A percentile compares a stretch with the other conserved stretches of the same genome.
Evolutionary conservation across 35 echinoderm and acorn worm genomes (phyloP).

Genomic region (Diadema setosum): DNA sequence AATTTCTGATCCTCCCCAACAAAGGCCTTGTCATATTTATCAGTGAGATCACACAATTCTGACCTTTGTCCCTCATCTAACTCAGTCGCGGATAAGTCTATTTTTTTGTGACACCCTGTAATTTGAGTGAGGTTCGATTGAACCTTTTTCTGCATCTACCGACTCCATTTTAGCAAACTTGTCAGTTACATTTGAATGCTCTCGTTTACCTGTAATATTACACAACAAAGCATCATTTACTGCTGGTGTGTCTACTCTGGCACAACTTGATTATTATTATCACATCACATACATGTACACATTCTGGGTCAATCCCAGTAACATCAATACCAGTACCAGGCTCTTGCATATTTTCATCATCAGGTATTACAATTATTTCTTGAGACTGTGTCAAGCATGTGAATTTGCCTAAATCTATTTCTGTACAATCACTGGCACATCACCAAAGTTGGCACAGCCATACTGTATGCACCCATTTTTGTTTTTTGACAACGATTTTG

Average conservation of each 20-base stretch:
- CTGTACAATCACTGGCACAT: background rate
- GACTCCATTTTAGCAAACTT: background rate
- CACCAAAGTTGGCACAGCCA: conserved; percentile 24
- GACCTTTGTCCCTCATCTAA: background rate
- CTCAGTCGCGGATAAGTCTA: background rate
- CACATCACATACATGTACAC: background rate
- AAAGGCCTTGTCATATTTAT: background rate
- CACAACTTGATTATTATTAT: background rate
- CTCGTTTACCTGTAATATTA: background rate
- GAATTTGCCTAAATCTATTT: background rate
- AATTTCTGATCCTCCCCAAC: background rate
- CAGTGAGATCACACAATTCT: background rate
- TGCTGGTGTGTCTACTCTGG: background rate
- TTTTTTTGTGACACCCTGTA: background rate
- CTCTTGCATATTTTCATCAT: background rate
- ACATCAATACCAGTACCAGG: background rate
- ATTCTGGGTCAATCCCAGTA: background rate
- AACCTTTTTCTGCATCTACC: background rate
- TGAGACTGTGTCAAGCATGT: background rate
- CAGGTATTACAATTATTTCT: background rate
- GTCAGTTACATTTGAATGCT: background rate
- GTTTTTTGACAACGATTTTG: conserved; percentile 24
- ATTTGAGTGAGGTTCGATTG: background rate
- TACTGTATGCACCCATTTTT: background rate
- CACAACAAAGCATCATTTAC: background rate